phyloP scores from a whole-genome alignment of 2,888 invertebrate genomes.

The Mythimna vitellina region DNA sequence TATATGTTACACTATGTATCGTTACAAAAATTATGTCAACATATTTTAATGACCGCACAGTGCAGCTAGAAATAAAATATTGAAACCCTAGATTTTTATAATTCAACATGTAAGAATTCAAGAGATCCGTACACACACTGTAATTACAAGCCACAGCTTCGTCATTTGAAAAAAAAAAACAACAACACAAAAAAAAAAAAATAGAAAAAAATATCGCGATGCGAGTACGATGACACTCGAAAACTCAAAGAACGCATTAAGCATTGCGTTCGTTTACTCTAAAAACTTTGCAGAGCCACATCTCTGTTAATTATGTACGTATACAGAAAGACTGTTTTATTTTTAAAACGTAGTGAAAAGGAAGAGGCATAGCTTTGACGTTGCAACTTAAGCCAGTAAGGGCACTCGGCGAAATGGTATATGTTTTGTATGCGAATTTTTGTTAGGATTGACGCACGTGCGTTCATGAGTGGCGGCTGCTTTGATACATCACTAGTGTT shows the following conservation, averaged over 20 bases:
- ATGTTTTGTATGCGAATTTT: slow-evolving; percentile 74
- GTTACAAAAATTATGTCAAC: slow-evolving; percentile 10
- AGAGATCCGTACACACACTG: slow-evolving; percentile 18
- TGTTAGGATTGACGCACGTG: slow-evolving; percentile 70
- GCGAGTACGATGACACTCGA: slow-evolving; percentile 55
- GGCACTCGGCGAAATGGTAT: slow-evolving; percentile 76
- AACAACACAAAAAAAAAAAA: slow-evolving; percentile 25
- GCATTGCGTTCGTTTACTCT: slow-evolving; percentile 77
- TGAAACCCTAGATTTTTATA: not conserved
- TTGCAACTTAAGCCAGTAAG: slow-evolving; percentile 78
- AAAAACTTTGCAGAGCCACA: slow-evolving; percentile 76
- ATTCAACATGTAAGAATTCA: slow-evolving; percentile 20
- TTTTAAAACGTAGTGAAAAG: slow-evolving; percentile 85
- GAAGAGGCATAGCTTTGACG: slow-evolving; percentile 86
- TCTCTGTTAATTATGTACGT: slow-evolving; percentile 85
- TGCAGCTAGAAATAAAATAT: slow-evolving; percentile 14
- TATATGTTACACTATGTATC: too few relatives aligned
- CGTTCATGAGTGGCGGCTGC: slow-evolving; percentile 67
- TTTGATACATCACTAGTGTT: slow-evolving; percentile 63
- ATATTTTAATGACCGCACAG: slow-evolving; percentile 23
- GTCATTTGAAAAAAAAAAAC: slow-evolving; percentile 28
- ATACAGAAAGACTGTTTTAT: slow-evolving; percentile 73
- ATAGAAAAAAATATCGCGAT: slow-evolving; percentile 33
- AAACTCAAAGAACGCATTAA: slow-evolving; percentile 80
- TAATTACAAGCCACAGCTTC: slow-evolving; percentile 39